Evolutionary conservation across 2,888 invertebrate species (phyloP).

Genomic region (Yponomeuta plumbellus): DNA sequence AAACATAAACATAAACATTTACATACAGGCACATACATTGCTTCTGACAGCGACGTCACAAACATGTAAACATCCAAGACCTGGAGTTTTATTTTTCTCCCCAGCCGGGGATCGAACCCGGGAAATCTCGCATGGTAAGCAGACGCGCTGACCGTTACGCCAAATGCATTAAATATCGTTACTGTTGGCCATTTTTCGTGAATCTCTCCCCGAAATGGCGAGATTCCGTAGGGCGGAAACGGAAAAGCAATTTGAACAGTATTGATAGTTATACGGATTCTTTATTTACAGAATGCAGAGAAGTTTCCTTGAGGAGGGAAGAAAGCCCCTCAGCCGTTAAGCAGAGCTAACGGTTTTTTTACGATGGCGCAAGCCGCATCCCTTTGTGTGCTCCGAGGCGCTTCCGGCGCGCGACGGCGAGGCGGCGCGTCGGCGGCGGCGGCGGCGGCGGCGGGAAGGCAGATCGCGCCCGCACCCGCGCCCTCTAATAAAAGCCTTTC

Average conservation of each 20-base stretch:
- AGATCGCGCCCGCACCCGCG: conserved; percentile 10
- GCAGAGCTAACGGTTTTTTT: conserved; percentile 38
- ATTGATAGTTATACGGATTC: conserved; percentile 2
- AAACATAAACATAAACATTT: neutral
- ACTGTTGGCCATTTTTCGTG: neutral
- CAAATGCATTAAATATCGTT: neutral
- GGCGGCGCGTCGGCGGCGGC: conserved; percentile 19
- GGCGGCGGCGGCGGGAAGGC: conserved; percentile 7
- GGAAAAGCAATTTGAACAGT: neutral
- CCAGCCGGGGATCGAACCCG: no score
- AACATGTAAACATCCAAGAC: no score
- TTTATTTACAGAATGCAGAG: conserved; percentile 13
- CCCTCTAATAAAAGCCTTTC: conserved; percentile 34
- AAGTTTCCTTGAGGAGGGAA: conserved; percentile 12
- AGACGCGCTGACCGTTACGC: no score
- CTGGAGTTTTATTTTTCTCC: no score
- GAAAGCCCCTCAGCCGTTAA: conserved; percentile 33
- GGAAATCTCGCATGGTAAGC: no score
- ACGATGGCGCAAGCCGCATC: conserved; percentile 42
- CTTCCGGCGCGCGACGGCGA: conserved; percentile 25
- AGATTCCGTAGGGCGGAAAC: neutral
- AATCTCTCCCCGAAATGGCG: neutral
- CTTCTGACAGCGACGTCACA: no score
- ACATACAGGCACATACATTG: no score
- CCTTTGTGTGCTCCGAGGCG: conserved; percentile 30